Conservation (phyloP, 2,797 vertebrate genomes). For the Etheostoma nigrum region DNA sequence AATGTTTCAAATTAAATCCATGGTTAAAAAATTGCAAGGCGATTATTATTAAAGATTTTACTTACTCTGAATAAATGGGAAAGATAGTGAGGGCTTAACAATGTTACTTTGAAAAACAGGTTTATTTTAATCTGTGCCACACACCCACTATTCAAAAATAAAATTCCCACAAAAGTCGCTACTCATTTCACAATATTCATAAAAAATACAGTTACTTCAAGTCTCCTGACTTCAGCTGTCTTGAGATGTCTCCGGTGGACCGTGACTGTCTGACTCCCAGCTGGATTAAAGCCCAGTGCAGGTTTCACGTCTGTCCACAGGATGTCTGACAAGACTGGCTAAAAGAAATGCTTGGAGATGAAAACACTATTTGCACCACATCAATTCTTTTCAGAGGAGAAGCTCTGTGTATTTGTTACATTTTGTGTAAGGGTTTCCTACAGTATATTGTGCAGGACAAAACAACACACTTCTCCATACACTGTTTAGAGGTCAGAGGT, state of each 20-base stretch:
- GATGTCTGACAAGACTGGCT: constrained; percentile 79
- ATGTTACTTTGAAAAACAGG: constrained; percentile 85
- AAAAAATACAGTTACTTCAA: constrained; percentile 89
- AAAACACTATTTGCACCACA: constrained; percentile 83
- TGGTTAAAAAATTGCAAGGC: not conserved
- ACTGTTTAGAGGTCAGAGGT: constrained; percentile 85
- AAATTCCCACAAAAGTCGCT: constrained; percentile 91
- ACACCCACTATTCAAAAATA: constrained; percentile 94
- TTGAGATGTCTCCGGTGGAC: constrained; percentile 87
- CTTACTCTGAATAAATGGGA: not conserved
- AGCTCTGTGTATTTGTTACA: constrained; percentile 78
- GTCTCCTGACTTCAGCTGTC: constrained; percentile 90
- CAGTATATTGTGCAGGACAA: constrained; percentile 57
- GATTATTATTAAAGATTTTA: not conserved
- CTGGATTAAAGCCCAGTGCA: constrained; percentile 85
- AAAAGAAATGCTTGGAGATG: constrained; percentile 89
- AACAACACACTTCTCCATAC: constrained; percentile 85
- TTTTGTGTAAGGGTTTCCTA: constrained; percentile 77
- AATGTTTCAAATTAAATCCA: not conserved
- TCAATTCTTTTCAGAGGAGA: constrained; percentile 87
- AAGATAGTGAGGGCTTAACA: constrained; percentile 16
- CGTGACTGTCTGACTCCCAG: constrained; percentile 72
- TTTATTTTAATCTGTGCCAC: constrained; percentile 92
- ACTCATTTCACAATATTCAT: constrained; percentile 91
- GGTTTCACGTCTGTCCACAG: constrained; percentile 79